These are phyloP conservation scores for Pterocles orientalis DNA, from an alignment of 2,113 vertebrate species.

Conservation along the genomic window DNA sequence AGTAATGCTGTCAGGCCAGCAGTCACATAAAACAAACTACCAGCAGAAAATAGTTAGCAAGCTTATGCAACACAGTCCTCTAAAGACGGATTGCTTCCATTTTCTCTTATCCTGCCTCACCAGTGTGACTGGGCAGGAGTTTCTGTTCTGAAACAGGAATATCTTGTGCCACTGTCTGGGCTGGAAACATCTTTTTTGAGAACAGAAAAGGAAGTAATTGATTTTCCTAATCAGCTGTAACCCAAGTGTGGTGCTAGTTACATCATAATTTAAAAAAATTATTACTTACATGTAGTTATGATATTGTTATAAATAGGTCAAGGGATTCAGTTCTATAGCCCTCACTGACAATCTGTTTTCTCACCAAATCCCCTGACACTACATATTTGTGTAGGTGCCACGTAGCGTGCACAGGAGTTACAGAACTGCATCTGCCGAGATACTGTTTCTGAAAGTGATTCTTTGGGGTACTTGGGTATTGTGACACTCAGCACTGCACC, in stretches of 20 bases:
- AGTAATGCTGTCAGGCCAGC: background rate
- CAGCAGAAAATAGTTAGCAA: background rate
- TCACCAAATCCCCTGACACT: background rate
- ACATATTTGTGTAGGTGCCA: background rate
- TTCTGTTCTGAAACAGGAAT: background rate
- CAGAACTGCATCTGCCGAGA: background rate
- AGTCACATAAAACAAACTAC: background rate
- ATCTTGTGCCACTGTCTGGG: background rate
- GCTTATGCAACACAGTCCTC: background rate
- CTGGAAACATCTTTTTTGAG: background rate
- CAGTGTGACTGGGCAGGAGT: background rate
- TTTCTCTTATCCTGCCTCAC: background rate
- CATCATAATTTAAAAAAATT: background rate
- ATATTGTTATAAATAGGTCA: background rate
- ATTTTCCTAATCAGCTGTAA: background rate
- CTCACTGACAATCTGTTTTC: background rate
- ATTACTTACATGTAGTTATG: background rate
- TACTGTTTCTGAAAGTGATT: background rate
- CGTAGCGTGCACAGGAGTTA: fast-evolving
- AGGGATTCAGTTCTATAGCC: background rate
- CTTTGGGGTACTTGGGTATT: background rate
- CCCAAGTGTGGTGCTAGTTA: background rate
- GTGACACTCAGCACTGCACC: background rate
- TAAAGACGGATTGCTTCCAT: background rate
- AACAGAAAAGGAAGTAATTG: background rate